Base-by-base conservation (phyloP, 1,140 invertebrate species). In the Diorhabda sublineata region DNA sequence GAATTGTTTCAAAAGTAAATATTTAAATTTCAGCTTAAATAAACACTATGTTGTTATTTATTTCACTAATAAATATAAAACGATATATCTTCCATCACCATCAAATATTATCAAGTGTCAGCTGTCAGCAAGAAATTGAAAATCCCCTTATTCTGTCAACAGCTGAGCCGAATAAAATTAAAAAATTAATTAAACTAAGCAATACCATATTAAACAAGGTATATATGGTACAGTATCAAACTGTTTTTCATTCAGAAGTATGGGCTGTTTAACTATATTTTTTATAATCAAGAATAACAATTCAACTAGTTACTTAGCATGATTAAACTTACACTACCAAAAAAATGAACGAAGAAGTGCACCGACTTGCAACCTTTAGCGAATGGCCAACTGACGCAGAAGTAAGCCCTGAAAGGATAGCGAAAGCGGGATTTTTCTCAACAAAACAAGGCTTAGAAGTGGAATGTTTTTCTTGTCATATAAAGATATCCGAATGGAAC, bases 381-480 rank as follows among this genome's bases (percentile, higher is more conserved):
- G 83, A 84, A 73, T 95, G 93, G 93, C 92, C 90, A 59, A 70
- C 81, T 26, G 86, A 87, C 77, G 87, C 88, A 41, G 81, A 85
- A 45, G 86, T 93, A 2, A 86, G 86, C 77, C 81, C 87, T 9
- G 76, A 82, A 52, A 83, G 87, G 76, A 85, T 96, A 72, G 92
- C 92, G 3, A 88, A 88, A 78, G 92, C 91, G 58, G 93, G 93
- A 7, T 95, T 96, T 82, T 94, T 87, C 78, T 93, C 90, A 61
- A 89, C 87, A 2, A 90, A 90, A 11, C 80, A 82, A 70, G 87
- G 82, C 45, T 80, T 87, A 8, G 87, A 90, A 75, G 91, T 92
- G 3, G 85, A 92, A 77, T 94, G 92, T 79, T 91, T 92, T 75
- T 83, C 86, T 70, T 94, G 92, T 81, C 85, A 87, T 45, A 80